Evolutionary conservation across 2,888 invertebrate species (phyloP).

Genomic region (Liposcelis brunnea): DNA sequence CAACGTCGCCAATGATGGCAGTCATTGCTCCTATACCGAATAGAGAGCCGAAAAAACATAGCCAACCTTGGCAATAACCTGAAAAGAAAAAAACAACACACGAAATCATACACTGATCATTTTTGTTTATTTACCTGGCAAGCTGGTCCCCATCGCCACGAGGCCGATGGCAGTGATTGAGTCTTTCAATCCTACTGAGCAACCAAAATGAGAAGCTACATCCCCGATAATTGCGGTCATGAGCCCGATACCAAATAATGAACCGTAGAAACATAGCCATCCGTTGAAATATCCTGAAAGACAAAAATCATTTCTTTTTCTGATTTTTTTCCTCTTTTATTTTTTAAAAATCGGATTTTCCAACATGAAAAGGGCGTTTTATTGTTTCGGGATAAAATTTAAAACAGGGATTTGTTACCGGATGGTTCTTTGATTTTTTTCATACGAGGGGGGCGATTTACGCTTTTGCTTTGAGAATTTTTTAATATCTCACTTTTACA

Average conservation of each 20-base stretch:
- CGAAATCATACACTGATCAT: not conserved
- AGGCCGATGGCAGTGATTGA: conserved; percentile 95
- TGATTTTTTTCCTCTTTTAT: not conserved
- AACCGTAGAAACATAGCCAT: conserved; percentile 85
- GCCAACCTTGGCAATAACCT: conserved; percentile 61
- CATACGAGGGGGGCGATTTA: no score
- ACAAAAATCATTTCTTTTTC: not conserved
- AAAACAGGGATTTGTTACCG: no score
- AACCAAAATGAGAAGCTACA: conserved; percentile 93
- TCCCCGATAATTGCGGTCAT: conserved; percentile 96
- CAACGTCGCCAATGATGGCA: conserved; percentile 91
- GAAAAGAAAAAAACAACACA: not conserved
- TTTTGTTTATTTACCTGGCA: conserved; percentile 58
- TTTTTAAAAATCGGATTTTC: not conserved
- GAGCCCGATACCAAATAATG: conserved; percentile 81
- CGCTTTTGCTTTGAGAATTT: no score
- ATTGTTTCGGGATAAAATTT: no score
- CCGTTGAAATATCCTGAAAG: conserved; percentile 31
- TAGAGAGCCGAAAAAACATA: conserved; percentile 91
- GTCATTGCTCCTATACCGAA: conserved; percentile 83
- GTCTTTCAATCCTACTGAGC: conserved; percentile 90
- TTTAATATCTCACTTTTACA: no score
- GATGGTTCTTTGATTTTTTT: no score
- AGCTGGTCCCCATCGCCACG: conserved; percentile 94
- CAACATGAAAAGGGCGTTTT: no score